Conservation (phyloP, 23 tunicate species). For the Ascidia mentula region DNA sequence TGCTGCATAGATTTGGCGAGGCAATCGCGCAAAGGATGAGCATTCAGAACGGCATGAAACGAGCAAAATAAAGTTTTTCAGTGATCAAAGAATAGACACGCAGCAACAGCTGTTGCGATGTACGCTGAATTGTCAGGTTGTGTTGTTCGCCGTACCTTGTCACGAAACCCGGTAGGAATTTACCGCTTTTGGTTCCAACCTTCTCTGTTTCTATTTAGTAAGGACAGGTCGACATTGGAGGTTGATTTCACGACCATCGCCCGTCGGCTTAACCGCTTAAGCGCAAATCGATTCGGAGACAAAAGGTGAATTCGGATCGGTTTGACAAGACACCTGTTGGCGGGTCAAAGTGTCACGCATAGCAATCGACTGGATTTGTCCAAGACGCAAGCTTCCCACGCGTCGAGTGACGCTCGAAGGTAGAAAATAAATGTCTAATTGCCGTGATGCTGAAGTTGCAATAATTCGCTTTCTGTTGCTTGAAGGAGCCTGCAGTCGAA, state of each 20-base stretch:
- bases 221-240: background rate
- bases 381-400: background rate
- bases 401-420: background rate
- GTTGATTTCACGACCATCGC: background rate
- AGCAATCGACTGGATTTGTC: background rate
- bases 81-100: no score
- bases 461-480: background rate
- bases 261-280: constrained; percentile 2
- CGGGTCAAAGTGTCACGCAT: constrained; percentile 1
- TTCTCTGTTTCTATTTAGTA: no score
- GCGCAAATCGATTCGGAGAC: background rate
- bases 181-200: no score
- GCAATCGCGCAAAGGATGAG: no score
- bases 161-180: no score
- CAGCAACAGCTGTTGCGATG: no score
- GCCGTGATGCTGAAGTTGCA: background rate
- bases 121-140: no score
- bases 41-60: no score
- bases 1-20: no score
- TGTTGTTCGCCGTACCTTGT: no score
- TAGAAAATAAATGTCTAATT: background rate
- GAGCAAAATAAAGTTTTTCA: no score
- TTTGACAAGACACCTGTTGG: background rate
- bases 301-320: background rate
- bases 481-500: background rate